Conservation (phyloP, 2,888 invertebrate genomes). For the Automeris io region DNA sequence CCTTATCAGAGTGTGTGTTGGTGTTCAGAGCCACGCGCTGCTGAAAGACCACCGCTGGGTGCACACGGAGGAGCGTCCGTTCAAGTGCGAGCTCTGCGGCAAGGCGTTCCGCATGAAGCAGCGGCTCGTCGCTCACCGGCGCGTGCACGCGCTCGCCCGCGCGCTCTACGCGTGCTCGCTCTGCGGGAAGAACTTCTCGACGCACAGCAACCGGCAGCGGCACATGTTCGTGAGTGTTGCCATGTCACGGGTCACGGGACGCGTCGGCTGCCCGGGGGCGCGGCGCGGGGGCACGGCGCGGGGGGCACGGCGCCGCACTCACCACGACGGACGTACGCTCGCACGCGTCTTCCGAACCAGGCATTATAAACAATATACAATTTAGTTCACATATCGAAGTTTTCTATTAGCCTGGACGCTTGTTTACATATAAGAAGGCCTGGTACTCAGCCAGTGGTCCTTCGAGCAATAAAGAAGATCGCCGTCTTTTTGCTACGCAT, state of each 20-base stretch:
- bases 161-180: constrained; percentile 43
- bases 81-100: constrained; percentile 57
- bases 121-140: constrained; percentile 50
- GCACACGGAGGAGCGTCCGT: constrained; percentile 64
- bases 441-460: too few species aligned
- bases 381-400: too few species aligned
- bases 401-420: too few species aligned
- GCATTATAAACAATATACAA: too few species aligned
- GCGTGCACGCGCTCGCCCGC: constrained; percentile 45
- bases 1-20: not conserved
- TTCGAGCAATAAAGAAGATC: too few species aligned
- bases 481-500: too few species aligned
- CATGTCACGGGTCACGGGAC: not conserved
- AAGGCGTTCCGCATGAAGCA: constrained; percentile 61
- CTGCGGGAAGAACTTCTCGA: constrained; percentile 61
- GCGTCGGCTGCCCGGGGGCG: not conserved
- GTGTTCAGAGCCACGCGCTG: constrained; percentile 51
- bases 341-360: not conserved
- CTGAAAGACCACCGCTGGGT: constrained; percentile 66
- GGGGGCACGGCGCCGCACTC: not conserved
- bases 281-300: not conserved
- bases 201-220: constrained; percentile 57
- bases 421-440: too few species aligned
- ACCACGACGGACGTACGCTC: not conserved
- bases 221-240: constrained; percentile 62